Percentiles rank a stretch among this genome's conserved stretches.
phyloP scores from a whole-genome alignment of 2,113 vertebrate species.

The Leptocoma aspasia region DNA sequence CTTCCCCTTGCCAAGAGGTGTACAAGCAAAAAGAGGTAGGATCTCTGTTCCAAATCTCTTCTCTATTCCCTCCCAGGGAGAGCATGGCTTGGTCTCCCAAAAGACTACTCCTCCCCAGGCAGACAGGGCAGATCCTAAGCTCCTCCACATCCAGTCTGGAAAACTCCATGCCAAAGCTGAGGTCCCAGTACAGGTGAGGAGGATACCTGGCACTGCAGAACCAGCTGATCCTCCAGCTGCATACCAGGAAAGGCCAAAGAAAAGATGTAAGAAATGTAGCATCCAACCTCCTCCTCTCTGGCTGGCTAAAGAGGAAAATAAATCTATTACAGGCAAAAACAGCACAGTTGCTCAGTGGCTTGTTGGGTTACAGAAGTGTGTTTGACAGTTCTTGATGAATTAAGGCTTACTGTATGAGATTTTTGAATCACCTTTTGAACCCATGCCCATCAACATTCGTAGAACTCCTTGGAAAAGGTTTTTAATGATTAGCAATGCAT shows the following conservation, averaged over 20 bases:
- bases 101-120: neutral
- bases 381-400: neutral
- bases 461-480: neutral
- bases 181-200: neutral
- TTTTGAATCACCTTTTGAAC: neutral
- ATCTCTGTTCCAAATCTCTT: neutral
- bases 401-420: neutral
- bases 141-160: neutral
- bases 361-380: neutral
- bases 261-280: neutral
- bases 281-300: neutral
- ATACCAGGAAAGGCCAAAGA: rapidly evolving
- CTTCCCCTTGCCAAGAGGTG: neutral
- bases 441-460: neutral
- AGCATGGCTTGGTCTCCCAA: neutral
- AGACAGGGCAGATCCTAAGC: neutral
- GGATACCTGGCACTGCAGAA: neutral
- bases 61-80: neutral
- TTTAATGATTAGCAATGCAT: neutral
- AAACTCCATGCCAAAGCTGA: neutral
- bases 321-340: neutral
- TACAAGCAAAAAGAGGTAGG: neutral
- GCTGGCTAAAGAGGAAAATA: neutral
- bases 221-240: neutral
- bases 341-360: neutral